A percentile compares a stretch with the other conserved stretches of the same genome.
These are phyloP conservation scores for Tympanoctomys barrerae DNA, from an alignment of 2,797 vertebrate species.

Conservation along the genomic window DNA sequence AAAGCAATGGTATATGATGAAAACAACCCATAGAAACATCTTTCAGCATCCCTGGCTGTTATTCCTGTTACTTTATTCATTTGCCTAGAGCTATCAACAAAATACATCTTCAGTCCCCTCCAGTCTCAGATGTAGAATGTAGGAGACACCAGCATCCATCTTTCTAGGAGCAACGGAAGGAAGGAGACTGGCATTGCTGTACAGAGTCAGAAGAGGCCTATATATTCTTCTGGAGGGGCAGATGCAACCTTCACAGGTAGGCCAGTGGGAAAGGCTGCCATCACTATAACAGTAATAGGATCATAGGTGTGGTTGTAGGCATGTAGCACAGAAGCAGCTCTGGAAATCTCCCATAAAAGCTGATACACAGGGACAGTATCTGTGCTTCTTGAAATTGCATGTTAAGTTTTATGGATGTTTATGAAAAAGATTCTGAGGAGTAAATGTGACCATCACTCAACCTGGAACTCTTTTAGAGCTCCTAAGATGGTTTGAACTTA, in stretches of 20 bases:
- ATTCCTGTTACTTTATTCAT: constrained; percentile 46
- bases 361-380: not conserved
- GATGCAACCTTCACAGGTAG: not conserved
- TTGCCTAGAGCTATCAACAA: constrained; percentile 7
- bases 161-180: constrained; percentile 12
- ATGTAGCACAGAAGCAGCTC: constrained; percentile 27
- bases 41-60: not conserved
- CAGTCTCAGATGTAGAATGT: not conserved
- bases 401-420: constrained; percentile 72
- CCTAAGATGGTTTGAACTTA: constrained; percentile 74
- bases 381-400: constrained; percentile 53
- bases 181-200: too few relatives aligned
- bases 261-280: not conserved
- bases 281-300: constrained; percentile 31
- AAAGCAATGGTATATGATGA: not conserved
- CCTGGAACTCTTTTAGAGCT: constrained; percentile 58
- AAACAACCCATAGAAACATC: constrained; percentile 31
- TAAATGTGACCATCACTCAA: constrained; percentile 73
- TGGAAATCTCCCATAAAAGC: constrained; percentile 61
- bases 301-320: not conserved
- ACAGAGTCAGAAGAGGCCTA: not conserved
- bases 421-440: constrained; percentile 56
- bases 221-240: not conserved
- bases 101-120: not conserved
- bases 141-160: not conserved